Evolutionary conservation across 2,113 vertebrate species (phyloP).

Genomic region (Amazona vittata): DNA sequence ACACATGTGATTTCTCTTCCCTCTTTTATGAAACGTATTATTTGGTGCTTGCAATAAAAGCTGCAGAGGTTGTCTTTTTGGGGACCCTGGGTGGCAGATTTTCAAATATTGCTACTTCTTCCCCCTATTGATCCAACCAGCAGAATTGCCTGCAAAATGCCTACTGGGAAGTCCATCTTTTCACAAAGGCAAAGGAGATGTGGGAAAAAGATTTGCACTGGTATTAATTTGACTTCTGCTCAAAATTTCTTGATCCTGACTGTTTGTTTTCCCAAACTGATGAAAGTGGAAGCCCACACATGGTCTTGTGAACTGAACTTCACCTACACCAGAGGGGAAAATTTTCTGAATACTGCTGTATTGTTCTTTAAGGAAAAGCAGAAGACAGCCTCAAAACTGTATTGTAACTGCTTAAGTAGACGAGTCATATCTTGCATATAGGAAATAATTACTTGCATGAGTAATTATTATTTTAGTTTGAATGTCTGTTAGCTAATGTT

Average conservation of each 20-base stretch:
- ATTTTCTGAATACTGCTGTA: neutral
- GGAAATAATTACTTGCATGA: neutral
- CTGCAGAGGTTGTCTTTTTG: neutral
- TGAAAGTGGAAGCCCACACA: neutral
- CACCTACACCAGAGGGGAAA: neutral
- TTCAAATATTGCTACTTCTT: neutral
- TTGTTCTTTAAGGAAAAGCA: neutral
- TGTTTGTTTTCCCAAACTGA: neutral
- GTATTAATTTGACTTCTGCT: neutral
- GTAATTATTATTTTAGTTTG: neutral
- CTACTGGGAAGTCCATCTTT: neutral
- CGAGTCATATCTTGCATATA: neutral
- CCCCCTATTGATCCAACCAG: neutral
- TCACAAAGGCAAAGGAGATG: neutral
- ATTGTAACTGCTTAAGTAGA: neutral
- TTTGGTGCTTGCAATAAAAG: neutral
- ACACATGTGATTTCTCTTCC: neutral
- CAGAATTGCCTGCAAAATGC: neutral
- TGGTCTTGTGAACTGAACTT: neutral
- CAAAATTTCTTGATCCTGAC: neutral
- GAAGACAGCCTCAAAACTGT: neutral
- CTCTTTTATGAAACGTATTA: neutral
- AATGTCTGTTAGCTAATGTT: neutral
- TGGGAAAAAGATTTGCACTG: neutral
- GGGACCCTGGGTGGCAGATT: neutral